These are phyloP conservation scores for Aphelocoma coerulescens DNA, from an alignment of 2,113 vertebrate species.

Conservation along the genomic window DNA sequence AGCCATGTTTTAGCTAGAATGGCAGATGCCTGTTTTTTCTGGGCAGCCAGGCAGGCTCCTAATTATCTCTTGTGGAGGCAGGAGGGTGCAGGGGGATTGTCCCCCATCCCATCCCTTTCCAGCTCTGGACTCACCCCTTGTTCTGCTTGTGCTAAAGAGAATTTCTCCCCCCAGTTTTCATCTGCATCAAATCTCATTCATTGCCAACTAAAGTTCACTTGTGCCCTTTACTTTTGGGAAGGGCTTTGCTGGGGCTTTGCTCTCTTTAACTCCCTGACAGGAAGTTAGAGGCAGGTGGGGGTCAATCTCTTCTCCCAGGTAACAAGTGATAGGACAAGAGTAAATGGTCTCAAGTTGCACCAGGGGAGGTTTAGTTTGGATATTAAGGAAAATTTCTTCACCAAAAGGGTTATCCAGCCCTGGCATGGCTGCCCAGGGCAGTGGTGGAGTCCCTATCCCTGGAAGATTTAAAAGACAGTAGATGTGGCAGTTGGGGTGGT, in stretches of 20 bases:
- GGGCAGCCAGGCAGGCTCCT: neutral
- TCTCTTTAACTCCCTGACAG: neutral
- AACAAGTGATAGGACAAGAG: neutral
- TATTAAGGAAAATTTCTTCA: neutral
- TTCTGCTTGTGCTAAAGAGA: neutral
- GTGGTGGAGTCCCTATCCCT: neutral
- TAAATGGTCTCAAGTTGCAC: neutral
- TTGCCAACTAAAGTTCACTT: neutral
- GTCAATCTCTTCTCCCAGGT: neutral
- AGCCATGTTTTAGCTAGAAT: neutral
- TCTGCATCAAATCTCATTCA: neutral
- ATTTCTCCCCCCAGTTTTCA: neutral
- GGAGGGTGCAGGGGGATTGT: neutral
- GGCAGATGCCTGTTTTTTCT: neutral
- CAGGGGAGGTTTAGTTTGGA: neutral
- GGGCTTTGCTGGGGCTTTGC: neutral
- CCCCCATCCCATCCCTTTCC: neutral
- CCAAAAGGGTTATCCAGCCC: neutral
- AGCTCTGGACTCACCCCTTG: neutral
- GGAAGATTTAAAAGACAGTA: neutral
- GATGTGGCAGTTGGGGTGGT: neutral
- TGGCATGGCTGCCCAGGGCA: neutral
- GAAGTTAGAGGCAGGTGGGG: neutral
- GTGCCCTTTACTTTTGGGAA: neutral
- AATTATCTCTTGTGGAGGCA: neutral